Base-by-base conservation (phyloP, 2,113 vertebrate species). In the Chlamydotis undulata region DNA sequence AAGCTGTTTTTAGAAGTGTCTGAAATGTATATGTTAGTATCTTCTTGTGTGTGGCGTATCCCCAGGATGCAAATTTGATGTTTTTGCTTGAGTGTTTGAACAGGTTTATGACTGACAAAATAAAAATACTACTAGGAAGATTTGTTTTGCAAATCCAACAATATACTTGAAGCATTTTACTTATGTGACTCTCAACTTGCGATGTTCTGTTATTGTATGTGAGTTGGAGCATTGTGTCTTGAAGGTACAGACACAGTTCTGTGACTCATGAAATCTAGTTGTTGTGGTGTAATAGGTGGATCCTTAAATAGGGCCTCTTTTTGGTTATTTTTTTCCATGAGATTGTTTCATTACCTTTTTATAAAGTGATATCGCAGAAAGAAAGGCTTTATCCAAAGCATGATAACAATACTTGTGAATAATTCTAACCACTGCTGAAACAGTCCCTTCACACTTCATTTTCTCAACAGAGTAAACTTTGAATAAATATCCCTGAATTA, bases 401-500 rank as follows among this genome's bases (percentile, higher is more conserved):
- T 63, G 80, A 55, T 83, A 90, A 41, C 15, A 31, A 12, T 6
- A 5, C 49, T 59, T 83, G 41, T 57, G 75, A 77, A 23, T 65
- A 47, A 56, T 82, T 87, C 4, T 1, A 57, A 71, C 61, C 50
- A 10, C 70, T 87, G 45, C 75, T 79, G 67, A 73, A 82, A 82
- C 65, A 35, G 18, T 55, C 63, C 52, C 35, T 93, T 64, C 31
- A 9, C 50, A 67, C 41, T 41, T 87, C 6, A 0, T 69, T 90
- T 95, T 93, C 37, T 84, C 1, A 0, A 69, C 75, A 84, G 81
- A 65, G 50, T 83, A 87, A 89, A 91, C 60, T 89, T 91, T 43
- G 59, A 67, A 83, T 88, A 88, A 95, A 93, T 87, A 88, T 52
- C 71, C 47, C 64, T 56, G 59, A 86, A 80, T 88, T 88, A 85